Evolutionary conservation across 2,113 vertebrate species (phyloP).

Genomic region (Crotalus viridis): DNA sequence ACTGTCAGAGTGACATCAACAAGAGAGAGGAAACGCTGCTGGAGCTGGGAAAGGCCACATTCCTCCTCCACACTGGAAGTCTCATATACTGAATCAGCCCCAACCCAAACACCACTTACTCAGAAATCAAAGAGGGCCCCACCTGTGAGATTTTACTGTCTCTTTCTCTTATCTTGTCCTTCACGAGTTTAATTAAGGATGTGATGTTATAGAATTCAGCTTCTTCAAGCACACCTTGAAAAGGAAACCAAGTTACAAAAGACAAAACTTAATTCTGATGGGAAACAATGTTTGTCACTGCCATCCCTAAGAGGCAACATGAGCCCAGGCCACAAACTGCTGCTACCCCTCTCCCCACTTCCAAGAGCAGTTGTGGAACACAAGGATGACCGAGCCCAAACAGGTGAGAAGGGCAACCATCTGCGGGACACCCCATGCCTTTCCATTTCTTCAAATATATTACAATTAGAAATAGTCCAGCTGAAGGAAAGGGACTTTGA

Average conservation of each 20-base stretch:
- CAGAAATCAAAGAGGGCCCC: slow-evolving; percentile 39
- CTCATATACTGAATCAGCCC: background rate
- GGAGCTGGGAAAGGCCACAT: background rate
- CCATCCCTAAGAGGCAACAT: background rate
- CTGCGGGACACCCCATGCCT: background rate
- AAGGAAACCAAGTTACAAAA: slow-evolving; percentile 12
- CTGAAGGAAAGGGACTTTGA: background rate
- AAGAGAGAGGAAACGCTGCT: background rate
- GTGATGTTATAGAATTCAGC: slow-evolving; percentile 99
- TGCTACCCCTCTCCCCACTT: background rate
- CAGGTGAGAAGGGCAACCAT: background rate
- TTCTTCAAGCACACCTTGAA: slow-evolving; percentile 92
- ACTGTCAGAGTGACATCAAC: background rate
- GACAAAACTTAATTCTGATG: background rate
- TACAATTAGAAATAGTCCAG: background rate
- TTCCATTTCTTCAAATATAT: background rate
- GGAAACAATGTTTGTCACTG: background rate
- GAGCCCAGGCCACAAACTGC: rapidly evolving
- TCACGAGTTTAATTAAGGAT: slow-evolving; percentile 95
- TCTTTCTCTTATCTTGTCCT: slow-evolving; percentile 96
- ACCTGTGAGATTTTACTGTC: slow-evolving; percentile 95
- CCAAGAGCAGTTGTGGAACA: background rate
- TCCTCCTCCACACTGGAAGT: background rate
- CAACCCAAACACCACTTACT: background rate
- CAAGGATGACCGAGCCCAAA: background rate